These are phyloP conservation scores for Egretta garzetta DNA, from an alignment of 2,113 vertebrate species.

Conservation along the genomic window DNA sequence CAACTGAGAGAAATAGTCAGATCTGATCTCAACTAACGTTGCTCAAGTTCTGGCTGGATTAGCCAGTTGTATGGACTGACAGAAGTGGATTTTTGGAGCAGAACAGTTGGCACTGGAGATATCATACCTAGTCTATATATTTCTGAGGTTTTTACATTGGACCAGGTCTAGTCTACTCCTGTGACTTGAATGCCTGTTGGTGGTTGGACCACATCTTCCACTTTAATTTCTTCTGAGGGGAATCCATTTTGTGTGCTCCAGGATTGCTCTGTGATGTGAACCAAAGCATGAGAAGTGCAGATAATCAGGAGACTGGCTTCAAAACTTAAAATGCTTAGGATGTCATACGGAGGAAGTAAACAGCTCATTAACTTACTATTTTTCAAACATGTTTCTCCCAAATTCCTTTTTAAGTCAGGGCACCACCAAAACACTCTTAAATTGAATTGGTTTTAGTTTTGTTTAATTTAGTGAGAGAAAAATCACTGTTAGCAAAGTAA, in stretches of 20 bases:
- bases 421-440: not conserved
- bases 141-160: not conserved
- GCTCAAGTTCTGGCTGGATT: not conserved
- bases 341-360: not conserved
- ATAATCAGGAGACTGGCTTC: not conserved
- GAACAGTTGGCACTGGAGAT: not conserved
- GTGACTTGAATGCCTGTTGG: not conserved
- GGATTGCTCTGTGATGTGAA: not conserved
- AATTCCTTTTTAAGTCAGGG: not conserved
- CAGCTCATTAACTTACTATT: not conserved
- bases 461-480: constrained; percentile 28
- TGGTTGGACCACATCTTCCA: not conserved
- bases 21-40: not conserved
- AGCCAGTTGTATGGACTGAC: not conserved
- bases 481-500: not conserved
- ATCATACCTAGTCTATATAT: not conserved
- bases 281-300: not conserved
- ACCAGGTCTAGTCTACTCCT: not conserved
- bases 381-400: not conserved
- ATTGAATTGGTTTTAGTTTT: not conserved
- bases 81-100: not conserved
- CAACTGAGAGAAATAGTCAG: not conserved
- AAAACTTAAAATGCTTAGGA: not conserved
- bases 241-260: not conserved
- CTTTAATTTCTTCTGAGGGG: not conserved